Conservation (phyloP, 2,888 invertebrate species). For the Drosophila ustulata region DNA sequence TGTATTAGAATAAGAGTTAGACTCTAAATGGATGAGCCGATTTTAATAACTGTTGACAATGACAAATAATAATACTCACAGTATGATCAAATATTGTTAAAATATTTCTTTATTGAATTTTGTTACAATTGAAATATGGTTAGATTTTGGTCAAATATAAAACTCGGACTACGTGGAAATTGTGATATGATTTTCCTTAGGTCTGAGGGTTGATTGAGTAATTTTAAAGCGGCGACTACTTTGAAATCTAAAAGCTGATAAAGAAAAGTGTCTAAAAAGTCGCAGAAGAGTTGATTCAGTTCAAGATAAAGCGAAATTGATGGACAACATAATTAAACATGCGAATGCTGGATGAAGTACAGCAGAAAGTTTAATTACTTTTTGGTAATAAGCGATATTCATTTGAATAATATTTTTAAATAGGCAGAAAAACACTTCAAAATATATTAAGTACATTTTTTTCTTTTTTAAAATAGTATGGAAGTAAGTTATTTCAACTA, state of each 20-base stretch:
- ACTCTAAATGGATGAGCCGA: not conserved
- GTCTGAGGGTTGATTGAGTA: not conserved
- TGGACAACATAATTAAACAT: not conserved
- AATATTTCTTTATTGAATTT: conserved; percentile 12
- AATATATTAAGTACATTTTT: no score
- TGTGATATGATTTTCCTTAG: not conserved
- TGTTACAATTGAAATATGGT: conserved; percentile 1
- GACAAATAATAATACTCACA: not conserved
- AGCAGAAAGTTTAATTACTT: not conserved
- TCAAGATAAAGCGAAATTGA: not conserved
- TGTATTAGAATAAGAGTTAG: not conserved
- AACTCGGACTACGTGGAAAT: conserved; percentile 14
- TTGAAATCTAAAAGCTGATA: not conserved
- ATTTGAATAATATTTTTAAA: no score
- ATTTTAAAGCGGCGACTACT: conserved; percentile 12
- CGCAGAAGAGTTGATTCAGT: not conserved
- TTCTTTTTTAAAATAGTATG: no score
- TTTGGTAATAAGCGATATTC: no score
- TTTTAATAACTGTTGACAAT: not conserved
- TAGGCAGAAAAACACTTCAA: no score
- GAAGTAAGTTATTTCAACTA: no score
- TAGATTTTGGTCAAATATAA: conserved; percentile 15
- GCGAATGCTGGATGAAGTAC: no score
- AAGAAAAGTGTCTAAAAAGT: not conserved
- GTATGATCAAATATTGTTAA: not conserved